Evolutionary conservation across 2,797 vertebrate species (phyloP), one percentile per base, ranked within the genome.

Genomic region (Sebastes elongatus): DNA sequence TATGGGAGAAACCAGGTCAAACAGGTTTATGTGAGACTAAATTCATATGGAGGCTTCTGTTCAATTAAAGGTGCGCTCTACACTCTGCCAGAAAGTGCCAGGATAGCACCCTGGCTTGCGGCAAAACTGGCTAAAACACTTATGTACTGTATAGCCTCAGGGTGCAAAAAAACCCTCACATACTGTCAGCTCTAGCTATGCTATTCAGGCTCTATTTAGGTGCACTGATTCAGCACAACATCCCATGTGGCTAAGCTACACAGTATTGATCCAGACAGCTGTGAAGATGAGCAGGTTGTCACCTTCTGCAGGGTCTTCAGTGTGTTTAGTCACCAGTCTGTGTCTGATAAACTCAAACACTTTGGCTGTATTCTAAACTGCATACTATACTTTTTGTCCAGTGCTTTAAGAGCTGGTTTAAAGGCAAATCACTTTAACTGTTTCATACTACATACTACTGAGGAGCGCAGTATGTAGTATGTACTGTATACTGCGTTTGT

Each of bases 201-300:
- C 49, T 74, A 25, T 83, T 84, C 65, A 74, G 25, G 56, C 23
- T 80, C 7, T 56, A 13, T 69, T 77, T 75, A 42, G 27, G 52
- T 77, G 66, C 53, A 57, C 56, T 65, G 78, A 56, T 76, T 68
- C 80, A 82, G 59, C 64, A 55, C 67, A 71, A 56, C 49, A 38
- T 85, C 61, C 62, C 78, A 49, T 66, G 78, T 77, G 42, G 75
- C 64, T 59, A 2, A 57, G 64, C 52, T 83, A 25, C 38, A 63
- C 13, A 79, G 73, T 87, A 82, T 83, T 76, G 84, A 88, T 88
- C 78, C 74, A 85, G 75, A 85, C 86, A 86, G 69, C 80, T 76
- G 77, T 85, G 78, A 18, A 85, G 57, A 76, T 71, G 71, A 85
- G 56, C 68, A 86, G 49, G 65, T 86, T 86, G 83, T 86, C 71